Evolutionary conservation across 2,888 invertebrate genomes (phyloP), one percentile per base, ranked within the genome.

Genomic region (Eupelmus urozonus): DNA sequence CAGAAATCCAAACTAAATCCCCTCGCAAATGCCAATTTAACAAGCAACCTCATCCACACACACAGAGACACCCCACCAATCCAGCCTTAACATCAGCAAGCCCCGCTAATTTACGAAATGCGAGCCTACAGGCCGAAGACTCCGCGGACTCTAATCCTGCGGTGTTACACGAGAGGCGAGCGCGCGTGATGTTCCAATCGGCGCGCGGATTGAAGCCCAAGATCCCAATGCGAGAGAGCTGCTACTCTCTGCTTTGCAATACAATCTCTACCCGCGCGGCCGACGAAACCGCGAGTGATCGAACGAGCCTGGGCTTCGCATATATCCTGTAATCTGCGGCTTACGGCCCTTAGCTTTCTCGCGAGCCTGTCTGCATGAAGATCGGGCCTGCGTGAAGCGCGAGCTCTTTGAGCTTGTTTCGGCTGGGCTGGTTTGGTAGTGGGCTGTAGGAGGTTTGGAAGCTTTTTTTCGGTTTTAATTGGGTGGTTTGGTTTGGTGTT

Each of bases 201-300:
- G 13, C 25, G 49, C 5, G 9, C 9, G 63, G 55, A 27, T 53
- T 16, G 71, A 62, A 62, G 71, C 34, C 23, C 34, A 62, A 62
- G 72, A 60, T 60, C 23, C 65, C 20, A 2, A 55, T 7, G 49
- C 11, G 55, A 27, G 25, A 11, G 59, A 34, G 20, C 40, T 25
- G 34, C 27, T n/a, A n/a, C n/a, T n/a, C n/a, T n/a, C n/a, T n/a
- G 75, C 67, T 75, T 75, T 75, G 75, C 62, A 67, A 69, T 40
- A 40, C 59, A 62, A 69, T 67, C 75, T 67, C 67, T 25, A 51
- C 1, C 20, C 5, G 34, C 13, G 34, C 29, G 59, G 20, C 1
- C 29, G 59, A 34, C 1, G n/a, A 40, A 62, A 69, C 69, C 57
- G 18, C 63, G 66, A 65, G 27, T 67, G 67, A 71, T 71, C 77